phyloP scores from a whole-genome alignment of 2,113 vertebrate species.

The Poecilia latipinna region DNA sequence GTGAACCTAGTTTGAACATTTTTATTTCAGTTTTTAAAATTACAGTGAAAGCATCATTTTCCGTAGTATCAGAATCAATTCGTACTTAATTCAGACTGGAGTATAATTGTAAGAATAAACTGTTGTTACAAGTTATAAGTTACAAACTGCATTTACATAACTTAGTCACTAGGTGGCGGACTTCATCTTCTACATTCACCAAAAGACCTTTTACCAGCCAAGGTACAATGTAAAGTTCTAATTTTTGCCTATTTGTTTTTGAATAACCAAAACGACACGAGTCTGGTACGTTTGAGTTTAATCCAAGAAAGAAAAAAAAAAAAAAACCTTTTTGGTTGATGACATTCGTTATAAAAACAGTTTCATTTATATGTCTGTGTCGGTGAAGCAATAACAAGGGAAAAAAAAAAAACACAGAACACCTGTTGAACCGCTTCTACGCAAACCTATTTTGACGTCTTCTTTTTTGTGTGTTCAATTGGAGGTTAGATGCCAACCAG shows the following conservation, averaged over 20 bases:
- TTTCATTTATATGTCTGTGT: no score
- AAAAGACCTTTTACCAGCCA: no score
- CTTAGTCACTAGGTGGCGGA: constrained; percentile 47
- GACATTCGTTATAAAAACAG: no score
- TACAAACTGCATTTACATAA: constrained; percentile 1
- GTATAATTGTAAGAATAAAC: neutral
- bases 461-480: no score
- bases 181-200: neutral
- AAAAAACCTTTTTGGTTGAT: no score
- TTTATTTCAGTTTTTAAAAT: neutral
- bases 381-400: no score
- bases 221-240: no score
- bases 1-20: neutral
- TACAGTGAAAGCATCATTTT: neutral
- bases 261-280: no score
- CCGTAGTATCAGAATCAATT: neutral
- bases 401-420: neutral
- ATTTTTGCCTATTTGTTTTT: no score
- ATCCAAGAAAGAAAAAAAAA: no score
- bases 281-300: no score
- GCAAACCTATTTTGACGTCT: neutral
- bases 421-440: neutral
- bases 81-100: neutral
- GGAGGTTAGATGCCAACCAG: no score
- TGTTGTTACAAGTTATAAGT: neutral